Evolutionary conservation across 2,113 vertebrate genomes (phyloP).

Genomic region (Lamprologus ornatipinnis): DNA sequence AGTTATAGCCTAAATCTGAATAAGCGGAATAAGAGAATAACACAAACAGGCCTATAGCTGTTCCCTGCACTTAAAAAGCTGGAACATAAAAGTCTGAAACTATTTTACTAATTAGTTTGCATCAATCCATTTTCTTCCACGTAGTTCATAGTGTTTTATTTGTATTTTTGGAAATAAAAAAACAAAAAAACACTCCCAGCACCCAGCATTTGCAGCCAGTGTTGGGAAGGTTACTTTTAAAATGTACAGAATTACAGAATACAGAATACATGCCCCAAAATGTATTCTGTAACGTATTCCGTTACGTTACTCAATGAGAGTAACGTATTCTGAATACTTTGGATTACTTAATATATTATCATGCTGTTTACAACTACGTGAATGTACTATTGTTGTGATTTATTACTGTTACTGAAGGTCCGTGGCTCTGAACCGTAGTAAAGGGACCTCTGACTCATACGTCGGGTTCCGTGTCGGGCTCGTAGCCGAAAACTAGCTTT

Average conservation of each 20-base stretch:
- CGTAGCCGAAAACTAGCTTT: fast-evolving
- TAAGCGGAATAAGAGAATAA: background rate
- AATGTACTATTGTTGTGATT: too few relatives aligned
- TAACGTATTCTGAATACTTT: too few relatives aligned
- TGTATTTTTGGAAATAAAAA: background rate
- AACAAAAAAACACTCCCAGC: background rate
- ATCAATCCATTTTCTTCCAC: background rate
- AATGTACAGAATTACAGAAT: too few relatives aligned
- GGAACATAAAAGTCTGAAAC: background rate
- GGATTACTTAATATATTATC: too few relatives aligned
- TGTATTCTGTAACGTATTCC: too few relatives aligned
- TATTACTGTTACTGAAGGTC: too few relatives aligned
- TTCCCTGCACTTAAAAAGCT: background rate
- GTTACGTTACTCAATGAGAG: too few relatives aligned
- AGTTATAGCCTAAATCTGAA: background rate
- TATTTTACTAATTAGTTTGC: background rate
- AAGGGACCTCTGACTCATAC: fast-evolving
- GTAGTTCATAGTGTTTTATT: background rate
- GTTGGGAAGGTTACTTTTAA: too few relatives aligned
- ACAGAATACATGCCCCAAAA: too few relatives aligned
- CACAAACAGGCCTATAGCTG: background rate
- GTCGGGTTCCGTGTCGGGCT: fast-evolving
- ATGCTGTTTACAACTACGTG: too few relatives aligned
- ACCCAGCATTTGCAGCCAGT: background rate
- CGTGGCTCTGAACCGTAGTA: fast-evolving